Base-by-base conservation (phyloP, 2,888 invertebrate genomes). In the Pantelozetes paolii region DNA sequence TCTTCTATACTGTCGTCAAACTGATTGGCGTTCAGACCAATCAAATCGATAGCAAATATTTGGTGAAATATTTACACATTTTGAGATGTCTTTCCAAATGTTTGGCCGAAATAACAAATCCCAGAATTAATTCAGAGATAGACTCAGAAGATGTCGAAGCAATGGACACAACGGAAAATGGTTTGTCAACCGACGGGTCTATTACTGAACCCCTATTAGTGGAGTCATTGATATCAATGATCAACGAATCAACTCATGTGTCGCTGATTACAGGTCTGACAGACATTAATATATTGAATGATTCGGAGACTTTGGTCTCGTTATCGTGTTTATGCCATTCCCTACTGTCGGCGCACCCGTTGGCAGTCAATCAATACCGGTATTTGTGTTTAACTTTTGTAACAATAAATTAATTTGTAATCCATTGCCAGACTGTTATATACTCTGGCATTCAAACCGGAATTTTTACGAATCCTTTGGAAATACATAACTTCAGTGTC, bases 261-360 rank as follows among this genome's bases (percentile, higher is more conserved):
- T 87, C 85, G 71, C 83, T 84, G 76, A 84, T 88, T 76, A 79
- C 87, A 1, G 78, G 81, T 32, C 84, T 84, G 72, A 83, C 87
- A 28, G 78, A 78, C 40, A 78, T 77, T 45, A 75, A 75, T 57
- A 77, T 75, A 45, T 74, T 77, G 18, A 84, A 86, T 72, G 80
- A 83, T 0, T 72, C 69, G 6, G 18, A 48, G 9, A 85, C 89
- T 28, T 82, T 91, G 64, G 87, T 88, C 78, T 86, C 87, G 15
- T 83, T 92, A 76, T 90, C 90, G 76, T 86, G 88, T 81, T 86
- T 94, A 72, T 92, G 92, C 80, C 92, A 94, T 83, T 89, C 91
- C 82, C 84, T 94, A 71, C 84, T 94, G 81, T 85, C 91, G 78
- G 89, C 90, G 78, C 89, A 91, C 81, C 89, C 89, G 81, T 86